Percentiles rank a stretch among this genome's conserved stretches.
These are phyloP conservation scores for Nasonia vitripennis DNA, from an alignment of 1,140 invertebrate species.

Conservation along the genomic window DNA sequence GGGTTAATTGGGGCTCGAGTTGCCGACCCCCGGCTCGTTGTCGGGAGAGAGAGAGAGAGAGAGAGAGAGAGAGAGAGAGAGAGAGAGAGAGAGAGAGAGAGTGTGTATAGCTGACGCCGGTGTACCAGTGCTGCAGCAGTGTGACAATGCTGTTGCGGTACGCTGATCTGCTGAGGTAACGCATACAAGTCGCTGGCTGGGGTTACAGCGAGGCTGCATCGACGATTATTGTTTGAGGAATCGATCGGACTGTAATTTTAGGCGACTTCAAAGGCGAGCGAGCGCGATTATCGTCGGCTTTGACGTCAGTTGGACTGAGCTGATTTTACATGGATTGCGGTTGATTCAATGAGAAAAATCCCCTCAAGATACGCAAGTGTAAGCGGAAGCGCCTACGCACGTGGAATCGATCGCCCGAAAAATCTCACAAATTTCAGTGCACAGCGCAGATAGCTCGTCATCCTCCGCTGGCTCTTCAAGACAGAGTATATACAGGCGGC, in stretches of 20 bases:
- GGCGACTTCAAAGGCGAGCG: not conserved
- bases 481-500: not conserved
- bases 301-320: too few relatives aligned
- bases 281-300: not conserved
- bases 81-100: too few relatives aligned
- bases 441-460: not conserved
- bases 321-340: too few relatives aligned
- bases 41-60: too few relatives aligned
- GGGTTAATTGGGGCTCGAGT: not conserved
- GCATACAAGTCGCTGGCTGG: not conserved
- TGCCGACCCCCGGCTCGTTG: not conserved
- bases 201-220: not conserved
- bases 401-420: not conserved
- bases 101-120: not conserved
- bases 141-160: not conserved
- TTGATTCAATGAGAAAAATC: too few relatives aligned
- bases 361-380: too few relatives aligned
- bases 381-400: too few relatives aligned
- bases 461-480: not conserved
- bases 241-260: not conserved
- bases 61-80: too few relatives aligned
- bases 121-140: not conserved
- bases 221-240: not conserved
- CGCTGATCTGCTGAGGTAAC: not conserved
- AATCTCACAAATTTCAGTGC: not conserved